These are phyloP conservation scores for Platycnemis pennipes DNA, from an alignment of 2,888 invertebrate genomes.

Conservation along the genomic window DNA sequence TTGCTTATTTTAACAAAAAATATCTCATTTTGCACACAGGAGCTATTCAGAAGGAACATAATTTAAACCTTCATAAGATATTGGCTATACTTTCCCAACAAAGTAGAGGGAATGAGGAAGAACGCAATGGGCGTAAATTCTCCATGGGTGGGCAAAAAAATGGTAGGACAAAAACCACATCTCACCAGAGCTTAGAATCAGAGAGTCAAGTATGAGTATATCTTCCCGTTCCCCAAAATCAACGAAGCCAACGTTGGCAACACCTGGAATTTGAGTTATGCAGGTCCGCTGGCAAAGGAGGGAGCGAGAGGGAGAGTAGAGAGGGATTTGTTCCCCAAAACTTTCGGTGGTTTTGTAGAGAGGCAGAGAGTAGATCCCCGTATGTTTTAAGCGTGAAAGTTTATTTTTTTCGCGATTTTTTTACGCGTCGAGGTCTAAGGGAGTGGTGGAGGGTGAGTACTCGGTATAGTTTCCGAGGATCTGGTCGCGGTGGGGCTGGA, in stretches of 20 bases:
- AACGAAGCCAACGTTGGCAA: neutral
- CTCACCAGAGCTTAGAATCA: neutral
- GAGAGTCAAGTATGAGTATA: neutral
- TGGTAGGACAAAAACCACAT: neutral
- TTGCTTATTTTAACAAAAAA: too few species aligned
- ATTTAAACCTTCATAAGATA: neutral
- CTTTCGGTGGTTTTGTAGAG: neutral
- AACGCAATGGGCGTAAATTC: neutral
- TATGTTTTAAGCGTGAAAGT: neutral
- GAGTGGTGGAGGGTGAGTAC: neutral
- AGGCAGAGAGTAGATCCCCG: neutral
- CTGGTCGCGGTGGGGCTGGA: neutral
- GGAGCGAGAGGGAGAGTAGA: neutral
- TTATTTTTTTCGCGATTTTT: too few species aligned
- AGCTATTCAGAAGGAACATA: neutral
- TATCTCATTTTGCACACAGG: too few species aligned
- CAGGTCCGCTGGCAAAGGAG: neutral
- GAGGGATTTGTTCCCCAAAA: neutral
- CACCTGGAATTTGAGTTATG: slow-evolving; percentile 39
- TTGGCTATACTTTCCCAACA: neutral
- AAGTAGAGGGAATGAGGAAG: neutral
- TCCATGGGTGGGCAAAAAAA: neutral
- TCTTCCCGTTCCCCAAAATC: neutral
- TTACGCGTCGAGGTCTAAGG: too few species aligned
- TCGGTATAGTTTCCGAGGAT: neutral